phyloP scores from a whole-genome alignment of 1,140 invertebrate genomes.

The Bilobella aurantiaca region DNA sequence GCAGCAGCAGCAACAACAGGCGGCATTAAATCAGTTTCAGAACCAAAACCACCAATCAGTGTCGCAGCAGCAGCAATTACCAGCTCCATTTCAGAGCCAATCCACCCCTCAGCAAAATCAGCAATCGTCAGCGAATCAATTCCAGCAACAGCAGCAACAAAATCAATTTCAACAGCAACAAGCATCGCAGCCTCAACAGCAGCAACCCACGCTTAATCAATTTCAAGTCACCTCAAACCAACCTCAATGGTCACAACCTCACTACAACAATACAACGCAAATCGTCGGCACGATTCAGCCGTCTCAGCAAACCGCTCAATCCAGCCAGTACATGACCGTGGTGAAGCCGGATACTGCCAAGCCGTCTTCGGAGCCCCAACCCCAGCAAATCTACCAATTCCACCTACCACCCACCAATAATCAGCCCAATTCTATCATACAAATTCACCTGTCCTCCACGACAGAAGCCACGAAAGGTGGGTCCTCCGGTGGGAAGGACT shows the following conservation, averaged over 20 bases:
- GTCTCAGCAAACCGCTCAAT: background rate
- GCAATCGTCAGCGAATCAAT: background rate
- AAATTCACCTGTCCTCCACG: background rate
- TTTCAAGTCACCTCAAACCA: background rate
- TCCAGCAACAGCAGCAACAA: background rate
- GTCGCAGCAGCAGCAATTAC: background rate
- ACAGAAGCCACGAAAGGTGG: background rate
- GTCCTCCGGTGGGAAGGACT: background rate
- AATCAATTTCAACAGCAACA: background rate
- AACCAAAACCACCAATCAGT: background rate
- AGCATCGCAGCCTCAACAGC: background rate
- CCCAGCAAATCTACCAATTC: conserved; percentile 7
- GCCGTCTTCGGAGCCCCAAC: background rate
- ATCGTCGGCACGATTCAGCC: background rate
- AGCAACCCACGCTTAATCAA: background rate
- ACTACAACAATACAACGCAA: background rate
- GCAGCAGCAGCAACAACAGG: background rate
- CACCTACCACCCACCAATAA: background rate
- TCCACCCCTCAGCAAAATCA: background rate
- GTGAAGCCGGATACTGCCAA: background rate
- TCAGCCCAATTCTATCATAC: background rate
- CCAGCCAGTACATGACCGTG: background rate
- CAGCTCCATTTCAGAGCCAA: background rate
- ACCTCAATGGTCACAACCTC: background rate
- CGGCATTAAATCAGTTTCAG: background rate